These are phyloP conservation scores for Fragum whitleyi DNA, from an alignment of 2,888 invertebrate genomes.

Conservation along the genomic window DNA sequence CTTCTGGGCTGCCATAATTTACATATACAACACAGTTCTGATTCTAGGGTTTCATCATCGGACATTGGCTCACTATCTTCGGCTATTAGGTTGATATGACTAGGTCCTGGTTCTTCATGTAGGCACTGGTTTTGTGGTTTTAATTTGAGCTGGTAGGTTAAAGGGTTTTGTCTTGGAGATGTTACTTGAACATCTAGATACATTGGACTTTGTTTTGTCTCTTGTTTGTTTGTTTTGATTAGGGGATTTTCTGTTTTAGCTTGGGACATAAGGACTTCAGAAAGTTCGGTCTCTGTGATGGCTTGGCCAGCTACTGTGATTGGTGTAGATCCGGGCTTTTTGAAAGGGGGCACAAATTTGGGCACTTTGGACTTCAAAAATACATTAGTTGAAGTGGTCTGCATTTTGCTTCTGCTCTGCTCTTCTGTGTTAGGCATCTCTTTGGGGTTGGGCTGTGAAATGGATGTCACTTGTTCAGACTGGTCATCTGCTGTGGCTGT, in stretches of 20 bases:
- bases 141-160: neutral
- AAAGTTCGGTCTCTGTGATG: neutral
- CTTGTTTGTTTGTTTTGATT: neutral
- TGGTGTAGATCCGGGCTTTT: no score
- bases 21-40: no score
- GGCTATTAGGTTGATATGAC: no score
- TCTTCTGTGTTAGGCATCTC: no score
- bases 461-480: neutral
- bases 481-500: neutral
- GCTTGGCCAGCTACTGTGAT: neutral
- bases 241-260: conserved; percentile 11
- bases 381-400: neutral
- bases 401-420: neutral
- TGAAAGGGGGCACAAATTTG: no score
- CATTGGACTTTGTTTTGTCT: neutral
- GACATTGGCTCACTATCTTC: no score
- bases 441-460: no score
- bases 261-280: no score
- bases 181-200: neutral
- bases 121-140: neutral
- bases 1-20: no score
- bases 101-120: conserved; percentile 3
- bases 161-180: no score
- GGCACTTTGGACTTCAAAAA: neutral
- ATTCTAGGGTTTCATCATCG: no score